Evolutionary conservation across 1,140 invertebrate species (phyloP).

Genomic region (Macrobrachium nipponense): DNA sequence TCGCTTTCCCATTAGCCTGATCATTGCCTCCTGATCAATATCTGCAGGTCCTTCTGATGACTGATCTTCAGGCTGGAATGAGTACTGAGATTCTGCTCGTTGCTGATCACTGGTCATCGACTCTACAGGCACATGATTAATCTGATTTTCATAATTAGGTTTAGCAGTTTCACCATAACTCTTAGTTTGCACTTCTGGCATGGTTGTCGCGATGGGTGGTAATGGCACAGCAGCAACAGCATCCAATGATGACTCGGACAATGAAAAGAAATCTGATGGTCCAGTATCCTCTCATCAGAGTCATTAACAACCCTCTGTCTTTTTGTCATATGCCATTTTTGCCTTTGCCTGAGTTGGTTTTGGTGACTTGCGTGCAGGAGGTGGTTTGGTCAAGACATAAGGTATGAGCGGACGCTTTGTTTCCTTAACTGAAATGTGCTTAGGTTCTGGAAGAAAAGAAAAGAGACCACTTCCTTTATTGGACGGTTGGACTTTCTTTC

Average conservation of each 20-base stretch:
- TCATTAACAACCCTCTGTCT: constrained; percentile 39
- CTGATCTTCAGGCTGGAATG: background rate
- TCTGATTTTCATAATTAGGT: too few species aligned
- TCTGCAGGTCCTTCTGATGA: background rate
- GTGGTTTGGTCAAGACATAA: constrained; percentile 59
- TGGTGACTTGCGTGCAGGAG: constrained; percentile 9
- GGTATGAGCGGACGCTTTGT: constrained; percentile 56
- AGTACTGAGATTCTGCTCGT: background rate
- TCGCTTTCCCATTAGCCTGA: constrained; percentile 52
- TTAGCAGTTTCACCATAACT: background rate
- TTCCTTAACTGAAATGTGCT: constrained; percentile 47
- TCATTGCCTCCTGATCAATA: constrained; percentile 35
- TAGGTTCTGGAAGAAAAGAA: constrained; percentile 62
- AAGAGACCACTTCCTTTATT: constrained; percentile 61
- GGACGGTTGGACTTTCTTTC: constrained; percentile 52
- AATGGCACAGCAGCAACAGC: background rate
- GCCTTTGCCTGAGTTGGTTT: background rate
- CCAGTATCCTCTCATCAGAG: constrained; percentile 32
- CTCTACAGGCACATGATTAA: background rate
- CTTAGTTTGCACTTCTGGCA: background rate
- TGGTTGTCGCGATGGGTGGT: background rate
- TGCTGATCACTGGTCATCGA: background rate
- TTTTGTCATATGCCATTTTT: background rate
- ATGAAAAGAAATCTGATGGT: constrained; percentile 62
- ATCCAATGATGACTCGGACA: constrained; percentile 24